Evolutionary conservation across 2,113 vertebrate species (phyloP).

Genomic region (Sialia sialis): DNA sequence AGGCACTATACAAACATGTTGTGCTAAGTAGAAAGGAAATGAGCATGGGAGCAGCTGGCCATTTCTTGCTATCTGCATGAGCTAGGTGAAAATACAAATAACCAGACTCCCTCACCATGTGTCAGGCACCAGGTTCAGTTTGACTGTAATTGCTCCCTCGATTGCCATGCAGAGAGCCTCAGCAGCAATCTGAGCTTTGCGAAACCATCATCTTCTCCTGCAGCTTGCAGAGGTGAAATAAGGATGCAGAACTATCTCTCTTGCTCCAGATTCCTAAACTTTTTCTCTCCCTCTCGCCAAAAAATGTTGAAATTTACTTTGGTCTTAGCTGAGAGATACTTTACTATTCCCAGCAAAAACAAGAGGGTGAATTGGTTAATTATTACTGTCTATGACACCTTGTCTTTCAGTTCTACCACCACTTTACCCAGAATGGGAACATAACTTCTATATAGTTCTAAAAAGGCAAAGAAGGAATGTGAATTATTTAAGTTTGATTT

Average conservation of each 20-base stretch:
- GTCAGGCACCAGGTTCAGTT: background rate
- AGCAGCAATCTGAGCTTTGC: background rate
- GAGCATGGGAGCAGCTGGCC: background rate
- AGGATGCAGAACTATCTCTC: background rate
- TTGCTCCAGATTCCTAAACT: background rate
- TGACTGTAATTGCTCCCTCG: background rate
- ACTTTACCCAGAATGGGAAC: background rate
- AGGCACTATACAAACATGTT: background rate
- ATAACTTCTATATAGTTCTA: background rate
- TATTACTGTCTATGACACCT: background rate
- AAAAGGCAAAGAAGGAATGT: background rate
- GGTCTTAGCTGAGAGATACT: background rate
- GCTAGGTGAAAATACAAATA: slow-evolving; percentile 16
- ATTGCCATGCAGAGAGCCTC: background rate
- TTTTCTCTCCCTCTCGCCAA: background rate
- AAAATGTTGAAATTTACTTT: background rate
- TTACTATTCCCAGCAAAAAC: background rate
- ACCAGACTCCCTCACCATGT: background rate
- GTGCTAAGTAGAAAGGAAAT: background rate
- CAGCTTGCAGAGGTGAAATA: background rate
- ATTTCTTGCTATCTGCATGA: background rate
- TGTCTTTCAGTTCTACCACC: background rate
- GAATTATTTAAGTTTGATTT: background rate
- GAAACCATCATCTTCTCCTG: background rate
- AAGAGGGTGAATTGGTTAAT: background rate